A percentile compares a stretch with the other conserved stretches of the same genome.
Evolutionary conservation across 1,140 invertebrate genomes (phyloP).

Genomic region (Mesaphorura yosii): DNA sequence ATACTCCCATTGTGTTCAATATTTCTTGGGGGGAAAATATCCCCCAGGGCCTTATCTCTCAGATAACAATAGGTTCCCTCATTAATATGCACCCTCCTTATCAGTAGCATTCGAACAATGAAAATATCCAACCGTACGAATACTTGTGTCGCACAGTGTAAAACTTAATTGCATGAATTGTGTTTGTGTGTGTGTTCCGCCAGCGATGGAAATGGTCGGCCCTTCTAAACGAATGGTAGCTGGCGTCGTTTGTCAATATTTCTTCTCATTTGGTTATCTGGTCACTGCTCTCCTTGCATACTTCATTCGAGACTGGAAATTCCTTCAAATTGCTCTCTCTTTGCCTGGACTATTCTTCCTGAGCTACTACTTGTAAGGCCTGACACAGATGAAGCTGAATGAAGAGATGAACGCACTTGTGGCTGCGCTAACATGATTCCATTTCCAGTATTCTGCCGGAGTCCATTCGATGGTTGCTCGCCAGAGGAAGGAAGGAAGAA

Average conservation of each 20-base stretch:
- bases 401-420: no score
- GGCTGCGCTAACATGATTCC: constrained; percentile 30
- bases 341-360: constrained; percentile 56
- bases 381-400: no score
- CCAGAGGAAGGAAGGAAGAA: constrained; percentile 57
- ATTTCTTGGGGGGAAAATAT: no score
- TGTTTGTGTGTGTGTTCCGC: constrained; percentile 31
- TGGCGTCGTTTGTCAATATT: constrained; percentile 61
- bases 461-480: constrained; percentile 65
- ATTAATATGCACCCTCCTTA: no score
- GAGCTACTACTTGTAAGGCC: constrained; percentile 60
- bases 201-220: constrained; percentile 72
- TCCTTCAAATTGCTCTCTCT: constrained; percentile 58
- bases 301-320: constrained; percentile 59
- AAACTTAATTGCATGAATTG: background rate
- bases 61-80: no score
- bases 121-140: no score
- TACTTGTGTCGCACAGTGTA: no score
- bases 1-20: no score
- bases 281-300: constrained; percentile 58
- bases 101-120: no score
- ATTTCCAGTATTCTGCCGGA: constrained; percentile 60
- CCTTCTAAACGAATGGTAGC: constrained; percentile 57
- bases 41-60: no score
- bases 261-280: constrained; percentile 65